Base-by-base conservation (phyloP, 2,797 vertebrate genomes). In the Sebastes vulpes region DNA sequence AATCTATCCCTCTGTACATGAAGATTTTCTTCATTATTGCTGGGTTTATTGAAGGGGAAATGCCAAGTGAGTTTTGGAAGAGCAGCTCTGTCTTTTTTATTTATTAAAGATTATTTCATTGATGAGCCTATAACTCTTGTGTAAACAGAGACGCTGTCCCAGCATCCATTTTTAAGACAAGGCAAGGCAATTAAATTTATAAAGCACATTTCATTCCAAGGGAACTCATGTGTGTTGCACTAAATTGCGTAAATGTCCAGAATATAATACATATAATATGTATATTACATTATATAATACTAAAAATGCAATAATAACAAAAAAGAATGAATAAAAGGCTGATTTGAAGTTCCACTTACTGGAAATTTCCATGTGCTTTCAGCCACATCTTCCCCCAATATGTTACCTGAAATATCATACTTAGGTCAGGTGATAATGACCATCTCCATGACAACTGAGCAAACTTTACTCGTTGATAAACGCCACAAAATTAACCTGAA, bases 21-120 rank as follows among this genome's bases (percentile, higher is more conserved):
- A 65, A 32, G 61, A 54, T 72, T 77, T 83, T 75, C 52, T 68
- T 6, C 63, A 53, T 57, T 23, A 72, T 71, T 60, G 64, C 12
- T 59, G 69, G 38, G 67, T 89, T 84, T 79, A 74, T 82, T 68
- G 29, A 59, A 60, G 65, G 52, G 52, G 9, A 61, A 35, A 65
- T 71, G 20, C 16, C 14, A 48, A 57, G 26, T n/a, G 25, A n/a
- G 57, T 70, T 76, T 69, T 32, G 32, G 8, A 50, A 26, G 29
- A 60, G 10, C 20, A 64, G 16, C 1, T 14, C 26, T 35, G 46
- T 12, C 6, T 61, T 16, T 66, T 25, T 29, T 10, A 11, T 23
- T 46, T 67, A 25, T 28, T n/a, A 25, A 60, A 50, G 72, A 20
- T 42, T 1, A 16, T 23, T 18, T 56, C 0, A 58, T 7, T 35